Base-by-base conservation (phyloP, 1,140 invertebrate species). In the Cherax quadricarinatus region DNA sequence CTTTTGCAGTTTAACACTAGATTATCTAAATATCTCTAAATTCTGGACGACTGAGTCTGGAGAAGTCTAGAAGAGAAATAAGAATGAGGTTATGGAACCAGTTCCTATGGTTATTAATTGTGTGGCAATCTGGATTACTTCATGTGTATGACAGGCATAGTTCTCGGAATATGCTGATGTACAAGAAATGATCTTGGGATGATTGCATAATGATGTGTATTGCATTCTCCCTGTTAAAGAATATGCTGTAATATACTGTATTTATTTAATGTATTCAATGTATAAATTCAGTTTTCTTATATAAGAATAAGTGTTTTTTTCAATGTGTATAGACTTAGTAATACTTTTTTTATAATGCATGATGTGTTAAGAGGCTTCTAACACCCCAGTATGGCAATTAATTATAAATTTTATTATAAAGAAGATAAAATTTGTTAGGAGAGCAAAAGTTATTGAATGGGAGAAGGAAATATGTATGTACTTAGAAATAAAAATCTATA, bases 21-120 rank as follows among this genome's bases (percentile, higher is more conserved):
- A 91, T 51, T 73, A 91, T 86, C 75, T 91, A 86, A 87, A 91
- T 82, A 88, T 88, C 60, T 88, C 57, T 81, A 88, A 84, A 81
- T 79, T 91, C 83, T 91, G 90, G 89, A 87, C 90, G 90, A 91
- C 82, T 91, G 90, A 85, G 84, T 91, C 66, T 91, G 90, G 89
- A 81, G 83, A 87, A 86, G 90, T 82, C 84, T 91, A 87, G 84
- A 84, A 78, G 75, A 53, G 62, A 91, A 91, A 78, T 66, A 51
- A 86, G 84, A 87, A 78, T 78, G 82, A 89, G 88, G 88, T 78
- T n/a, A 90, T 80, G n/a, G 57, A 86, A 91, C 82, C 83, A 62
- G 70, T 62, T 91, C 70, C 86, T 86, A 66, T 53, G 73, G 73
- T 51, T 66, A 75, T 51, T 51, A 75, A 86, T 21, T n/a, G 62